These are phyloP conservation scores for Chanos chanos DNA, from an alignment of 2,797 vertebrate genomes.

Conservation along the genomic window DNA sequence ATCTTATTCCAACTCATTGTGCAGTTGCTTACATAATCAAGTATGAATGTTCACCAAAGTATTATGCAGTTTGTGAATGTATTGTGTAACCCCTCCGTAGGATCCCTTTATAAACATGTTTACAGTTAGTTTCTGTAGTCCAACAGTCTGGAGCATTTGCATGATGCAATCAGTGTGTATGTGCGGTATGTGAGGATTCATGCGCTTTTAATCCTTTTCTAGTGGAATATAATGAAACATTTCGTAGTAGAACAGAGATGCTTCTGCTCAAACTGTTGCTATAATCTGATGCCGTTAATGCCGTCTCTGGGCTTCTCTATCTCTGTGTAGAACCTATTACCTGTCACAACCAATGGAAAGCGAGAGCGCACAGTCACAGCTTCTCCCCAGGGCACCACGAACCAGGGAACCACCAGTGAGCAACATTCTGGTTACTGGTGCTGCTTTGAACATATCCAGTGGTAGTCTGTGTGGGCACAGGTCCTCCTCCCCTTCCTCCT, in stretches of 20 bases:
- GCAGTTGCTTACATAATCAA: too few species aligned
- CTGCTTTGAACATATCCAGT: constrained; percentile 54
- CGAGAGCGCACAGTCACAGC: constrained; percentile 47
- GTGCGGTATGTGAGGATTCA: neutral
- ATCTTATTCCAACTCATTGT: too few species aligned
- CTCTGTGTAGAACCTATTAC: neutral
- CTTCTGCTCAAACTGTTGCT: neutral
- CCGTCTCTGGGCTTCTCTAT: neutral
- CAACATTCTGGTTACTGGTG: constrained; percentile 31
- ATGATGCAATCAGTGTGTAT: too few species aligned
- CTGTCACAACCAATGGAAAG: constrained; percentile 63
- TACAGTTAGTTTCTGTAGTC: neutral
- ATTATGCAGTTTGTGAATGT: too few species aligned
- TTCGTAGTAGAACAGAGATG: too few species aligned
- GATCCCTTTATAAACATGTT: constrained; percentile 4
- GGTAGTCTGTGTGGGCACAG: constrained; percentile 48
- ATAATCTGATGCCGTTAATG: neutral
- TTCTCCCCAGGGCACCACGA: constrained; percentile 28
- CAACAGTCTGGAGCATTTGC: neutral
- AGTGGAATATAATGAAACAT: neutral
- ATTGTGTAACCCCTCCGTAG: too few species aligned
- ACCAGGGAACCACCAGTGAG: constrained; percentile 18
- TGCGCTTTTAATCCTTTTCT: constrained; percentile 1
- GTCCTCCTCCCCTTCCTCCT: constrained; percentile 37
- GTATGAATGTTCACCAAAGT: too few species aligned